phyloP scores from a whole-genome alignment of 2,113 vertebrate species.

The Ptilorrhoa leucosticta region DNA sequence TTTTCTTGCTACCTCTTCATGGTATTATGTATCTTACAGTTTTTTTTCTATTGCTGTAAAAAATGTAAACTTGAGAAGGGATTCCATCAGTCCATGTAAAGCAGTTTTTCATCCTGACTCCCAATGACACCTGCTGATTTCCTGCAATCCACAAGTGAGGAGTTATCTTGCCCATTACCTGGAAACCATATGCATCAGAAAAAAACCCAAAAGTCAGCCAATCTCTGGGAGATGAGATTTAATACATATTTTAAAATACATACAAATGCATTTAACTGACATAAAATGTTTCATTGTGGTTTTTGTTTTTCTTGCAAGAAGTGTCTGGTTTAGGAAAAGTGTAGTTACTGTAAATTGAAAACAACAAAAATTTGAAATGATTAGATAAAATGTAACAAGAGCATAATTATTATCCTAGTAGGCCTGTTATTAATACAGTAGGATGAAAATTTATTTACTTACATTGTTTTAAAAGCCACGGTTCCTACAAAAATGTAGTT shows the following conservation, averaged over 20 bases:
- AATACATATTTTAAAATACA: background rate
- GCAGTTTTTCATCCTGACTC: background rate
- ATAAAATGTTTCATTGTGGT: accelerated
- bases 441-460: background rate
- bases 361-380: background rate
- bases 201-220: background rate
- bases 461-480: background rate
- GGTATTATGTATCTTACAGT: background rate
- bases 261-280: background rate
- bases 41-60: background rate
- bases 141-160: background rate
- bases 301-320: background rate
- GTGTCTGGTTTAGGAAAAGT: background rate
- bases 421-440: background rate
- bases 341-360: background rate
- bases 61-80: background rate
- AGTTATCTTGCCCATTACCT: background rate
- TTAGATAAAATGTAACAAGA: background rate
- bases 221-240: background rate
- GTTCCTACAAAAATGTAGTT: background rate
- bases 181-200: background rate
- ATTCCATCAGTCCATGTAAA: conserved; percentile 3
- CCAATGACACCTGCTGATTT: background rate
- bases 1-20: background rate
- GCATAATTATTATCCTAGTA: background rate